Evolutionary conservation across 1,140 invertebrate species (phyloP), one percentile per base, ranked within the genome.

Genomic region (Micrasema longulum): DNA sequence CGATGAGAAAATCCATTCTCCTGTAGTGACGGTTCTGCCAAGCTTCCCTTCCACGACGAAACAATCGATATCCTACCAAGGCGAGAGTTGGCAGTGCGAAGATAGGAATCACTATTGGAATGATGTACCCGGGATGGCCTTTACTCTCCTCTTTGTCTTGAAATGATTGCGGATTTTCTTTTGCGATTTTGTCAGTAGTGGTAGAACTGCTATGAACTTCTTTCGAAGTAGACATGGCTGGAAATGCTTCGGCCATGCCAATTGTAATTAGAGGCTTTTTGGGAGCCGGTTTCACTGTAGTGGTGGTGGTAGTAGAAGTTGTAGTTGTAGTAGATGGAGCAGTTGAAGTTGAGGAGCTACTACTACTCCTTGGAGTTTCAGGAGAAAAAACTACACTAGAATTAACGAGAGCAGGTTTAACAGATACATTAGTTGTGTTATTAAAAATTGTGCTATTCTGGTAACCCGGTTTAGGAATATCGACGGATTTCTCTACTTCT

Each of bases 1-100:
- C 91, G 72, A 93, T 89, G 7, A 93, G 83, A 79, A 91, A 92
- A 82, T 93, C 91, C 92, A 93, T 92, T 77, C 91, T 84, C 72
- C 89, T 86, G 77, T 93, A 93, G 80, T 93, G 91, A 76, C 91
- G 85, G 72, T 92, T 90, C 73, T 90, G 88, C 91, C 91, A 92
- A 78, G 90, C 91, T 78, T 93, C 91, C 79, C 86, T 84, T 6
- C 90, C 88, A 75, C 87, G 81, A 79, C 88, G 90, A 64, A 91
- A 87, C 14, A 89, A 82, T 79, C 90, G 80, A 66, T 88, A 89
- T 41, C 87, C 82, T 47, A 88, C 76, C 73, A 89, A 82, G 71
- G 86, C 85, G 72, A 92, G 85, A 75, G 91, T 78, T 52, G 91
- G 90, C 53, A 91, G 82, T 48, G 88, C 86, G 60, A 91, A 81